These are phyloP conservation scores for Paramuricea clavata DNA, from an alignment of 92 coral and sea anemone genomes.

Conservation along the genomic window DNA sequence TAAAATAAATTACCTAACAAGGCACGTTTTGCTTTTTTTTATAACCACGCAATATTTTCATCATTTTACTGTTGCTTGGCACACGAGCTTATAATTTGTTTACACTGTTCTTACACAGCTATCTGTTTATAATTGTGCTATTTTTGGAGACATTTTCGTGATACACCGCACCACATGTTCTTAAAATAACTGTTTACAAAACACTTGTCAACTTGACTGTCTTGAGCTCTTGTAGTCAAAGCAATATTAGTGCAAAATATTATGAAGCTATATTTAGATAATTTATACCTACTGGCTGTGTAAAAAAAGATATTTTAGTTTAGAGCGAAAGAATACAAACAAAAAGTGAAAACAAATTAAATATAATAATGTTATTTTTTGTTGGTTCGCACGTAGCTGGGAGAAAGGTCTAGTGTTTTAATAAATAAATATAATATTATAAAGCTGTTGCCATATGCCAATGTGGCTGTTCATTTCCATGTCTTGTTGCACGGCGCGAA, in stretches of 20 bases:
- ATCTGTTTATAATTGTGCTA: background rate
- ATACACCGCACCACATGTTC: background rate
- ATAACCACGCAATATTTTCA: background rate
- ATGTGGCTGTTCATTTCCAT: background rate
- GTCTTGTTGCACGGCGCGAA: background rate
- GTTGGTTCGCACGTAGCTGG: background rate
- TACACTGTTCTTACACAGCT: background rate
- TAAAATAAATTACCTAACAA: background rate
- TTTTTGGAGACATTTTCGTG: background rate
- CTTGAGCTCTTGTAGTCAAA: constrained; percentile 9
- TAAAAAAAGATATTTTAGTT: background rate
- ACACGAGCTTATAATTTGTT: background rate
- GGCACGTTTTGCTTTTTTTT: background rate
- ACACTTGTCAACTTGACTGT: no score
- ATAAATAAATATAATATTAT: background rate
- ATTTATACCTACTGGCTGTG: background rate
- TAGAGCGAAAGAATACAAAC: background rate
- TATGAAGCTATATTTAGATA: background rate
- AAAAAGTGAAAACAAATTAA: no score
- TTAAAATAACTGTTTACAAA: constrained; percentile 20
- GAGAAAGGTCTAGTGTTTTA: background rate
- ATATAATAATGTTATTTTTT: no score
- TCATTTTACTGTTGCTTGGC: background rate
- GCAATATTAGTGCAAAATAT: background rate
- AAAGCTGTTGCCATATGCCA: constrained; percentile 14